Percentiles rank a stretch among this genome's conserved stretches.
Evolutionary conservation across 2,888 invertebrate genomes (phyloP).

Genomic region (Odontomyia ornata): DNA sequence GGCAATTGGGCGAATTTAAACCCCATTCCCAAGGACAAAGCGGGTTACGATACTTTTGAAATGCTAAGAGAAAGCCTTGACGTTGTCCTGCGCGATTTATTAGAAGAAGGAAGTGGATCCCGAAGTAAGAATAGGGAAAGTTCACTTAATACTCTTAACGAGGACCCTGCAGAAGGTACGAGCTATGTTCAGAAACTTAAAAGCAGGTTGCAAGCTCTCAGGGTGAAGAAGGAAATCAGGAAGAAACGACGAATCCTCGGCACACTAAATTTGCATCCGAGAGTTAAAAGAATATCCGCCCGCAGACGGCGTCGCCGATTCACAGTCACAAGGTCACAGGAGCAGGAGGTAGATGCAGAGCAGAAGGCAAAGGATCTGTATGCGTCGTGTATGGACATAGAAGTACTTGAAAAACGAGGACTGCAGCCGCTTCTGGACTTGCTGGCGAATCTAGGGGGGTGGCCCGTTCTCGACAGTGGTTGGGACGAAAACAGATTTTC

Average conservation of each 20-base stretch:
- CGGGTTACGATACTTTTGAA: slow-evolving; percentile 90
- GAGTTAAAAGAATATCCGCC: not conserved
- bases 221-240: no score
- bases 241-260: no score
- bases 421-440: slow-evolving; percentile 76
- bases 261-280: no score
- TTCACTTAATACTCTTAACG: no score
- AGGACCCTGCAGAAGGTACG: no score
- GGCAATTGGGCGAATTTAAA: slow-evolving; percentile 87
- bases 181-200: no score
- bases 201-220: no score
- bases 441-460: slow-evolving; percentile 81
- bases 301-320: not conserved
- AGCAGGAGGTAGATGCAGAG: slow-evolving; percentile 68
- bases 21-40: slow-evolving; percentile 88
- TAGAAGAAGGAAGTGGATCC: slow-evolving; percentile 65
- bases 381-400: slow-evolving; percentile 86
- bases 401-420: slow-evolving; percentile 74
- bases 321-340: not conserved
- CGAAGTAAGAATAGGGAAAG: not conserved
- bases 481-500: slow-evolving; percentile 77
- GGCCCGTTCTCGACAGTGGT: slow-evolving; percentile 78
- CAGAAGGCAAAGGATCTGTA: slow-evolving; percentile 85
- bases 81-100: slow-evolving; percentile 71
- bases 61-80: slow-evolving; percentile 85